A percentile compares a stretch with the other conserved stretches of the same genome.
Conservation (phyloP, 2,797 vertebrate genomes). For the Stomatorhinus walkeri region DNA sequence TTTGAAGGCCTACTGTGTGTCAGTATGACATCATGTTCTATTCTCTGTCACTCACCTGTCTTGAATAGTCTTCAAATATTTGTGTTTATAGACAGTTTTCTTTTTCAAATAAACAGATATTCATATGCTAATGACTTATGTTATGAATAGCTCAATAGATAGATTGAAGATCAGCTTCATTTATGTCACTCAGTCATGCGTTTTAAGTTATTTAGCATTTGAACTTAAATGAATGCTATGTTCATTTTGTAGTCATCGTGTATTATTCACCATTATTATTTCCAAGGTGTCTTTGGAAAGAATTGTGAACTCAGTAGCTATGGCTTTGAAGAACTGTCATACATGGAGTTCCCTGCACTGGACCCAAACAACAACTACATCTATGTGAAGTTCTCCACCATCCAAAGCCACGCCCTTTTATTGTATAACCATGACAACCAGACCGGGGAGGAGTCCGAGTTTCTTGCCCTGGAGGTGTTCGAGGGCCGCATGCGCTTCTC, state of each 20-base stretch:
- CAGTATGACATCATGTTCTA: not conserved
- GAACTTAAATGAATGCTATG: not conserved
- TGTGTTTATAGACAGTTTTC: not conserved
- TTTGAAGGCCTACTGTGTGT: not conserved
- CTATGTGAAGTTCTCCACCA: conserved; percentile 94
- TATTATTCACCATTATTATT: not conserved
- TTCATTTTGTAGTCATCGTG: not conserved
- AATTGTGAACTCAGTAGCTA: conserved; percentile 97
- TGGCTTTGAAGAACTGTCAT: conserved; percentile 91
- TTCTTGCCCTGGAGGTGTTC: conserved; percentile 83
- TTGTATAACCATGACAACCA: conserved; percentile 96
- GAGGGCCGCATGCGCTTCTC: conserved; percentile 83
- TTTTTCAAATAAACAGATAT: not conserved
- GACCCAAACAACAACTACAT: conserved; percentile 98
- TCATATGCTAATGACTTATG: conserved; percentile 6
- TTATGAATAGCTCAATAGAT: not conserved
- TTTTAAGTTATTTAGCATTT: not conserved
- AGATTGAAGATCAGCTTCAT: not conserved
- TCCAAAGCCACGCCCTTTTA: conserved; percentile 78
- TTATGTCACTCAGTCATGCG: not conserved
- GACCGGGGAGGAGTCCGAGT: conserved; percentile 86
- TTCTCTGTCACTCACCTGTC: conserved; percentile 10
- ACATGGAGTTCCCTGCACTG: conserved; percentile 95
- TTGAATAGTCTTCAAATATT: not conserved
- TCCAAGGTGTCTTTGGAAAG: conserved; percentile 89